Base-by-base conservation (phyloP, 2,797 vertebrate genomes). In the Graptemys geographica region DNA sequence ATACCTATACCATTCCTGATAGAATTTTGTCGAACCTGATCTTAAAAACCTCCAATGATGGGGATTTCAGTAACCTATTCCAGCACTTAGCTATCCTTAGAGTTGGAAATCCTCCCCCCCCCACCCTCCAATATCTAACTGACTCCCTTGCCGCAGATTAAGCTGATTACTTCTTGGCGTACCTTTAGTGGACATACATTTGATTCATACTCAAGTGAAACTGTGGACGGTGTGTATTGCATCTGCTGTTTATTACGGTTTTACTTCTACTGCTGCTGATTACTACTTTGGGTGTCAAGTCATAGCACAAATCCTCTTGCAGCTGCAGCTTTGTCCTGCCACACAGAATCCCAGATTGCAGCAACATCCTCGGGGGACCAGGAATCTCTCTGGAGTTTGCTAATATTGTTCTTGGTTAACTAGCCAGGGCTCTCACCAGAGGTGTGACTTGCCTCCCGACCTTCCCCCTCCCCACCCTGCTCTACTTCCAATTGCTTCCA, bases 241-340 rank as follows among this genome's bases (percentile, higher is more conserved):
- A 92, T 96, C 86, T 94, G 69, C 79, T 59, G 1, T 90, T 94
- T 88, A 56, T 88, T 94, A 79, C 62, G 51, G 55, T 87, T 95
- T 94, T 90, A 86, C 49, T 90, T 74, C 89, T 93, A 87, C 82
- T 94, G 95, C 90, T 96, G 86, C 65, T 59, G 21, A 83, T 92
- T 94, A 57, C 51, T 93, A 78, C 87, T 86, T 94, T 74, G 74
- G 31, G 84, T 94, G 94, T 74, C 49, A 88, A 82, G 59, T 90
- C 84, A 41, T 88, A 69, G 72, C 44, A 65, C 90, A 59, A 83
- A 31, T 4, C 28, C 84, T 86, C 95, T 79, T 96, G 80, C 94
- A 78, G 74, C 74, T 47, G 74, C 4, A 41, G 69, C 69, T 72
- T 72, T 72, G 37, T 72, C n/a, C 37, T 41, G 74, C 44, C 78